Base-by-base conservation (phyloP, 1,140 invertebrate species). In the Macrosteles quadrilineatus region DNA sequence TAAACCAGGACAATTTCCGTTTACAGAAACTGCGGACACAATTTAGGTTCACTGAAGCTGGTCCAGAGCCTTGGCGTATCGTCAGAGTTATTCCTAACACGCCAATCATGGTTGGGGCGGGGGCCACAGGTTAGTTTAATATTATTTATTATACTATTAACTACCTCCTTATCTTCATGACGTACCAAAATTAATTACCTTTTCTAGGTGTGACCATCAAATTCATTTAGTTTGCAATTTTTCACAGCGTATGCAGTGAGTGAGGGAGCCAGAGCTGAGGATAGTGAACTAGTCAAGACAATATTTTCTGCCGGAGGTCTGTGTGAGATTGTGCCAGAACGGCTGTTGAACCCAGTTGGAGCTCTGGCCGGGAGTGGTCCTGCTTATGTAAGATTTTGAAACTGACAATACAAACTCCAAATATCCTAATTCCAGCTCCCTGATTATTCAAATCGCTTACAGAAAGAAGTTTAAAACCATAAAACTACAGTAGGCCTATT, bases 71-170 rank as follows among this genome's bases (percentile, higher is more conserved):
- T 86, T 29, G 76, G 80, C 25, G 75, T 76, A 85, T 98, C 50
- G 87, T 98, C 19, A 85, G 96, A 65, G 90, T 92, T 0, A 96
- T 98, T 91, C 95, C 96, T 29, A 99, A 98, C 81, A 98, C 94
- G 4, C 92, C 95, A 9, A 88, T 94, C 80, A 84, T 93, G 71
- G 89, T 98, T 14, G 88, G 91, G n/a, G 87, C 89, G 77, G 97
- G 96, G 36, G 83, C 83, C 71, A 82, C 81, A 75, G 81, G 85
- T 85, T 75, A 75, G 32, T 36, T 14, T 14, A 36, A 4, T 69
- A 23, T 67, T 67, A 6, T 47, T 57, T 55, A 17, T 25, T 47
- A 21, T 43, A 0, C 23, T 30, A 25, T 21, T 45, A 17, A 17
- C 30, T 66, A 29, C 30, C 4, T 66, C 11, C 47, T 59, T 71